phyloP scores from a whole-genome alignment of 2,113 vertebrate species.

The Chaenogobius annularis region DNA sequence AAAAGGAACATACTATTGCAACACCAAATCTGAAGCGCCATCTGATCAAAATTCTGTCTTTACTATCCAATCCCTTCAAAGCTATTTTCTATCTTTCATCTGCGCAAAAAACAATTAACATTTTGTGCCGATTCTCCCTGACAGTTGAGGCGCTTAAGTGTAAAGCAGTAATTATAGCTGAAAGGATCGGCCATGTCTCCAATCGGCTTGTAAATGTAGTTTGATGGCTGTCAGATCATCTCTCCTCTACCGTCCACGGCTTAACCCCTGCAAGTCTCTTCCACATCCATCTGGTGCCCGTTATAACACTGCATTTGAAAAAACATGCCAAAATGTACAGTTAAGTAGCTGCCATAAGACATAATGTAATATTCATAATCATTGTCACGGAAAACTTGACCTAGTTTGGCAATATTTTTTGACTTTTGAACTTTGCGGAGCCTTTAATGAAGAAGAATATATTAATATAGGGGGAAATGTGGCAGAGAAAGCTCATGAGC shows the following conservation, averaged over 20 bases:
- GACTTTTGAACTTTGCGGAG: neutral
- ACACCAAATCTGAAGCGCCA: neutral
- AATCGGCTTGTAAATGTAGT: constrained; percentile 13
- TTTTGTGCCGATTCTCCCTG: neutral
- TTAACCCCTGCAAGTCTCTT: constrained; percentile 6
- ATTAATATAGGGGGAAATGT: neutral
- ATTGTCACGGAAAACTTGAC: neutral
- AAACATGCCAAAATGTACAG: neutral
- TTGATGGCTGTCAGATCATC: constrained; percentile 14
- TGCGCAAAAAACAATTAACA: constrained; percentile 6
- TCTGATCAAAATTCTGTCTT: constrained; percentile 1
- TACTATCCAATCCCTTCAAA: neutral
- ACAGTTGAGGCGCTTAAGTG: neutral
- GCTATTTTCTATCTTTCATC: neutral
- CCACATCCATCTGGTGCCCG: neutral
- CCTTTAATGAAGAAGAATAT: neutral
- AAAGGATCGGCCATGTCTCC: constrained; percentile 11
- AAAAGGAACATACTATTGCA: neutral
- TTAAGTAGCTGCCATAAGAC: neutral
- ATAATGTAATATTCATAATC: constrained; percentile 1
- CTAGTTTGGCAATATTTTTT: neutral
- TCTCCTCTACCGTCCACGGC: constrained; percentile 1
- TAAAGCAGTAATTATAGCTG: constrained; percentile 25
- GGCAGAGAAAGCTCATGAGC: neutral
- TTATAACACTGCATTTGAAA: neutral